Conservation (phyloP, 2,888 invertebrate genomes). For the Blomia tropicalis region DNA sequence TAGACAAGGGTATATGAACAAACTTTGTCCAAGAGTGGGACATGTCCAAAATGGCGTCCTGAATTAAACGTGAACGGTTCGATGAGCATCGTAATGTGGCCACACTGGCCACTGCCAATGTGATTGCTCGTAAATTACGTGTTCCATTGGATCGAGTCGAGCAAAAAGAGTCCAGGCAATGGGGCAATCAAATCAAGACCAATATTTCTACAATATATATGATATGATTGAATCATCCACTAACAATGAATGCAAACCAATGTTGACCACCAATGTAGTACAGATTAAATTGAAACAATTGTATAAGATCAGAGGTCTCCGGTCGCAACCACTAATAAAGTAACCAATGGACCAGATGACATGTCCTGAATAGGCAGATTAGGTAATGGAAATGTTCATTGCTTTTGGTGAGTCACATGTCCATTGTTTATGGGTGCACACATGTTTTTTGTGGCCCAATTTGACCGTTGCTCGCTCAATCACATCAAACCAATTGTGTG, state of each 20-base stretch:
- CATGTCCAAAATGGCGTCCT: no score
- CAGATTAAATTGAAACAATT: background rate
- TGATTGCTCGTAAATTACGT: conserved; percentile 9
- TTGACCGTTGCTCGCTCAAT: no score
- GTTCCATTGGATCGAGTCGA: background rate
- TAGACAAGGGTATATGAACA: background rate
- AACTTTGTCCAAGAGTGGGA: no score
- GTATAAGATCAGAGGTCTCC: no score
- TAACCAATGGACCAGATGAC: conserved; percentile 8
- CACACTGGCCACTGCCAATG: background rate
- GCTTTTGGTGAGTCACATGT: background rate
- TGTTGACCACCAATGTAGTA: no score
- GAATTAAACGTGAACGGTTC: conserved; percentile 5
- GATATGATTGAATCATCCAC: background rate
- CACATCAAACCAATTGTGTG: no score
- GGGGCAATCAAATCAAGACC: background rate
- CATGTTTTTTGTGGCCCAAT: no score
- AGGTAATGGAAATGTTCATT: conserved; percentile 2
- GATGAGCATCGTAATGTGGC: background rate
- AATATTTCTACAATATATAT: background rate
- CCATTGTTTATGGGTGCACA: no score
- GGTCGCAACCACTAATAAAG: conserved; percentile 1
- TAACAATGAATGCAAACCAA: background rate
- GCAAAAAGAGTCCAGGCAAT: background rate
- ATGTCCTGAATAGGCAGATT: conserved; percentile 9